Evolutionary conservation across 2,797 vertebrate genomes (phyloP).

Genomic region (Setipinna tenuifilis): DNA sequence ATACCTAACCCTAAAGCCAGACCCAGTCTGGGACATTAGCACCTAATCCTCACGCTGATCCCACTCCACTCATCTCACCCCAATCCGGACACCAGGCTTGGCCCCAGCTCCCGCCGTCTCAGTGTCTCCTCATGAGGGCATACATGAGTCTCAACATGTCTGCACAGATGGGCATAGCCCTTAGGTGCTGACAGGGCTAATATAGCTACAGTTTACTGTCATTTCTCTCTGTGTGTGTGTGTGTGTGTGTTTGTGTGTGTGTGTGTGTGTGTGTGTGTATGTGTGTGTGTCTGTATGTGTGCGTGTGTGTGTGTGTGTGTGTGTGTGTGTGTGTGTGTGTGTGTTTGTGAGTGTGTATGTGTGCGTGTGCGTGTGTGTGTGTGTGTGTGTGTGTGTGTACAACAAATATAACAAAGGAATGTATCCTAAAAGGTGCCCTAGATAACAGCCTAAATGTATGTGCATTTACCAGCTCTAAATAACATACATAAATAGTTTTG

Average conservation of each 20-base stretch:
- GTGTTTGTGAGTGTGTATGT: not conserved
- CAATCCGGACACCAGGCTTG: not conserved
- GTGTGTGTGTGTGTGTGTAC: too few species aligned
- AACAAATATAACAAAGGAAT: not conserved
- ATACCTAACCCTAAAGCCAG: slow-evolving; percentile 12
- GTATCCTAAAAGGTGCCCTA: not conserved
- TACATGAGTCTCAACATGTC: not conserved
- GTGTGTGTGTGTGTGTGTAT: not conserved
- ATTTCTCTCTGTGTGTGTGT: not conserved
- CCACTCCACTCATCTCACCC: slow-evolving; percentile 2
- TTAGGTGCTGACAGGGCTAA: not conserved
- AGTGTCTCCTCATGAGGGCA: not conserved
- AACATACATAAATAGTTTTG: not conserved
- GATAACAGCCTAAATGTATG: not conserved
- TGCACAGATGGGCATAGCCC: not conserved
- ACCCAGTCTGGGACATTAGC: not conserved
- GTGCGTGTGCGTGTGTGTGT: too few species aligned
- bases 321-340: not conserved
- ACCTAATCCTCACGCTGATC: slow-evolving; percentile 1
- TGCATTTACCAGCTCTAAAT: not conserved
- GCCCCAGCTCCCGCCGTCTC: not conserved
- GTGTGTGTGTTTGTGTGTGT: not conserved
- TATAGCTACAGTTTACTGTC: not conserved
- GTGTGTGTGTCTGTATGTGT: too few species aligned
- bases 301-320: not conserved